These are phyloP conservation scores for Octopus bimaculoides DNA, from an alignment of 1,140 invertebrate species.

Conservation along the genomic window DNA sequence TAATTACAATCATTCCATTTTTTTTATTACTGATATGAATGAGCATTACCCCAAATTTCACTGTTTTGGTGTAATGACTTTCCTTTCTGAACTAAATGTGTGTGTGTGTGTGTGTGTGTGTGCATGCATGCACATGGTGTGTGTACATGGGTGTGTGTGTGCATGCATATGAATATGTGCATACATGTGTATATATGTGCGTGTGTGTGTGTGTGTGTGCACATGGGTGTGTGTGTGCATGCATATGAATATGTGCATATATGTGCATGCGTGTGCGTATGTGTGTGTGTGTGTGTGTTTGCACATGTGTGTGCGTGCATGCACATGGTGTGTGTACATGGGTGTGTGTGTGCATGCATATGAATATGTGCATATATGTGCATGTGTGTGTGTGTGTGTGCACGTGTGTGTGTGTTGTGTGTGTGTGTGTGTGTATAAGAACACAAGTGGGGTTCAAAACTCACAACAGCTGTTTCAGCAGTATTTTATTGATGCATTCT, in stretches of 20 bases:
- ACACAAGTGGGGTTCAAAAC: too few relatives aligned
- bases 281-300: slow-evolving; percentile 14
- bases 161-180: slow-evolving; percentile 19
- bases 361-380: too few relatives aligned
- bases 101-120: neutral
- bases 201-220: neutral
- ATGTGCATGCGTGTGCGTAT: slow-evolving; percentile 6
- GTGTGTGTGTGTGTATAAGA: too few relatives aligned
- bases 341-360: too few relatives aligned
- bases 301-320: slow-evolving; percentile 12
- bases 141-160: slow-evolving; percentile 24
- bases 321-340: neutral
- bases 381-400: too few relatives aligned
- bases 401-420: too few relatives aligned
- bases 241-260: neutral
- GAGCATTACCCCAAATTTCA: too few relatives aligned
- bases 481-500: too few relatives aligned
- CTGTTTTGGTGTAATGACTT: too few relatives aligned
- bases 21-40: too few relatives aligned
- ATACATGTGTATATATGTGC: slow-evolving; percentile 13
- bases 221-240: slow-evolving; percentile 20
- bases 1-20: too few relatives aligned
- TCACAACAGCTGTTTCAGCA: too few relatives aligned
- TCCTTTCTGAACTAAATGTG: neutral
- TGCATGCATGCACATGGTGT: slow-evolving; percentile 10